Base-by-base conservation (phyloP, 1,140 invertebrate species). In the Papilio xuthus region DNA sequence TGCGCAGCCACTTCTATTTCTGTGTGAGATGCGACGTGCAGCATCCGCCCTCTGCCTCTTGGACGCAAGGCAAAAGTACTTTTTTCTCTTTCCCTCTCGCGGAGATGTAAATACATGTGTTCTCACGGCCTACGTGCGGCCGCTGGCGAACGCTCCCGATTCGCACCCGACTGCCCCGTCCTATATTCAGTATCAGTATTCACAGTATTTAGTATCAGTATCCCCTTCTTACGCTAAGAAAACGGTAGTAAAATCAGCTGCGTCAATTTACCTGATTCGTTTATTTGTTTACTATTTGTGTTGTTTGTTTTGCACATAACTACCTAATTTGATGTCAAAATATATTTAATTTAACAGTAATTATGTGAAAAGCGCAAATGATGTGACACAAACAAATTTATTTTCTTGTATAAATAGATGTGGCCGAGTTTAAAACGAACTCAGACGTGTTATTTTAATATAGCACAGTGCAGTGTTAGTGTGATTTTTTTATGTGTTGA, bases 1-100 rank as follows among this genome's bases (percentile, higher is more conserved):
- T 63, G n/a, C 74, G 53, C 32, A 63, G 53, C 32, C 32, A 23
- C 50, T 80, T 91, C 89, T 93, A 93, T 93, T 92, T 93, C 81
- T 86, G 86, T 87, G 77, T 83, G 78, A 83, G 79, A 78, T 84
- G 85, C 85, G 88, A 85, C 83, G 79, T 85, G 80, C 89, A 91
- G 89, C 88, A 92, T 92, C 89, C 89, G 91, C 86, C 72, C 86
- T 82, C 75, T 80, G 78, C 79, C 82, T 83, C 80, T 79, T 67
- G 56, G 80, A 37, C 79, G 76, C 70, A 77, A 23, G 32, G 26
- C 71, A 26, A 20, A 56, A 76, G 7, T 86, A 79, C 77, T 78
- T 79, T 81, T 76, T 75, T 88, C 85, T 86, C 86, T 79, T 78
- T 86, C 82, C 56, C 67, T 73, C 85, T 15, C 23, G 41, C 71